Conservation (phyloP, 2,113 vertebrate species). For the Ceratotherium simum region DNA sequence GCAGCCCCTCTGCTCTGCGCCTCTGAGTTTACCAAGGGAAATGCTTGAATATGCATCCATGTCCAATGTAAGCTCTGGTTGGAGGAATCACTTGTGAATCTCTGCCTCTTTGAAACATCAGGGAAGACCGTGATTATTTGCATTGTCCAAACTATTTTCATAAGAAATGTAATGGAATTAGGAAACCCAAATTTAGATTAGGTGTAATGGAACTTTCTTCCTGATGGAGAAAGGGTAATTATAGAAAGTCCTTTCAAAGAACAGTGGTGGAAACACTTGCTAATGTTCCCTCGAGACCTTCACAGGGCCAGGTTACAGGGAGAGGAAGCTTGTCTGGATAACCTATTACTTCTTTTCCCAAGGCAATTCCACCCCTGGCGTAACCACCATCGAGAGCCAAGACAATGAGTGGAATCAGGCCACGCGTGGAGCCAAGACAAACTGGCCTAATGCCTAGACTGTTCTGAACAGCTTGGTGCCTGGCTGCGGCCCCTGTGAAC, state of each 20-base stretch:
- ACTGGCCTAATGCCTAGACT: neutral
- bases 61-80: neutral
- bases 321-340: constrained; percentile 38
- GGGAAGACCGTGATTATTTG: neutral
- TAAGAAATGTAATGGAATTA: constrained; percentile 54
- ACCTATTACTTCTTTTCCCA: constrained; percentile 37
- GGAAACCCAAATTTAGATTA: constrained; percentile 74
- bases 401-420: constrained; percentile 53
- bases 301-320: neutral
- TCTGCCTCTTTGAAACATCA: constrained; percentile 32
- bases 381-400: neutral
- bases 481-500: neutral
- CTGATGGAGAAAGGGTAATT: constrained; percentile 63
- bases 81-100: neutral
- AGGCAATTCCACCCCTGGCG: neutral
- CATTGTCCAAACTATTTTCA: constrained; percentile 52
- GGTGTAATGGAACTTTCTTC: constrained; percentile 54
- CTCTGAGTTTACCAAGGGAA: neutral
- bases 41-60: no score
- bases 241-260: constrained; percentile 61
- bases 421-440: constrained; percentile 22
- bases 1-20: no score
- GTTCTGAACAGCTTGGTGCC: neutral
- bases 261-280: constrained; percentile 47
- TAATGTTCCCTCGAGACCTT: neutral